These are phyloP conservation scores for Prionailurus viverrinus DNA, from an alignment of 2,113 vertebrate species.

Conservation along the genomic window DNA sequence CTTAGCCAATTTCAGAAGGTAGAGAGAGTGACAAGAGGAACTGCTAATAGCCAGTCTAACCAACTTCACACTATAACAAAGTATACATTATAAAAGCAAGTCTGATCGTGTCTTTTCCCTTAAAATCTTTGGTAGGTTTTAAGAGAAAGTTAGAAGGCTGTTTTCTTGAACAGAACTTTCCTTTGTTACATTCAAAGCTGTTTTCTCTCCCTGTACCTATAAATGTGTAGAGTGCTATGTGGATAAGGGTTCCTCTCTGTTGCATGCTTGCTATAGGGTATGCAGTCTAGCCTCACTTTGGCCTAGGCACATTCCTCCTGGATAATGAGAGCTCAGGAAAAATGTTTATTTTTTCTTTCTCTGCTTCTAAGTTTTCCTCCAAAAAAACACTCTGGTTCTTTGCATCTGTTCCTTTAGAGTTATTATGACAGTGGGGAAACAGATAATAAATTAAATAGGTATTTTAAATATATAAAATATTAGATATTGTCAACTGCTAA, in stretches of 20 bases:
- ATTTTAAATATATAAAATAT: conserved; percentile 33
- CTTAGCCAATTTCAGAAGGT: conserved; percentile 41
- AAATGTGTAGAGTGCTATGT: neutral
- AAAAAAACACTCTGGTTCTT: neutral
- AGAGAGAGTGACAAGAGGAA: conserved; percentile 45
- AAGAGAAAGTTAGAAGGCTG: neutral
- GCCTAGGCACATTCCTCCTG: neutral
- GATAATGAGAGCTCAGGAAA: neutral
- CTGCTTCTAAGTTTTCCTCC: neutral
- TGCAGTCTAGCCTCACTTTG: neutral
- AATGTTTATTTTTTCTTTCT: neutral
- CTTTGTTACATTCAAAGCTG: neutral
- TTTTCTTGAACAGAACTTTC: neutral
- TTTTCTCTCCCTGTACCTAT: neutral
- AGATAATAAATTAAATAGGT: neutral
- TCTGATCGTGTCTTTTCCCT: conserved; percentile 25
- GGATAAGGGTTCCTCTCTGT: neutral
- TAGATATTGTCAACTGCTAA: neutral
- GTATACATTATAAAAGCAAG: neutral
- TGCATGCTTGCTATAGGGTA: neutral
- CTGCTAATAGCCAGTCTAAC: neutral
- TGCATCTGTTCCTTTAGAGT: neutral
- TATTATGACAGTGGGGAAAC: neutral
- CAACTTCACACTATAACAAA: conserved; percentile 20
- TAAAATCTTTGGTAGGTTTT: neutral